Evolutionary conservation across 2,113 vertebrate genomes (phyloP).

Genomic region (Neomonachus schauinslandi): DNA sequence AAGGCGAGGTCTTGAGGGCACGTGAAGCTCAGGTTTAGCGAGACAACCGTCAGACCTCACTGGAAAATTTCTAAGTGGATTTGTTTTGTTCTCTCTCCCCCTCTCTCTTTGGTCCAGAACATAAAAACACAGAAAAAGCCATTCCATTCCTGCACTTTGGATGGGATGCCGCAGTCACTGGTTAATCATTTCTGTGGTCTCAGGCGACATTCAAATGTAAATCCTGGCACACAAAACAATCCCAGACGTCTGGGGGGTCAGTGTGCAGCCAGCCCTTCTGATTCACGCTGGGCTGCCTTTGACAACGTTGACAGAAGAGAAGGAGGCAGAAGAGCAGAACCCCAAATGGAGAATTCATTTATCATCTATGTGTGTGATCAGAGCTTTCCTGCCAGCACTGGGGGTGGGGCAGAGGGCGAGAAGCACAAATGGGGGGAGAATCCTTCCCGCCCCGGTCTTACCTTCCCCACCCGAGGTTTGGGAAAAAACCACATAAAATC

Average conservation of each 20-base stretch:
- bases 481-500: neutral
- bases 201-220: constrained; percentile 48
- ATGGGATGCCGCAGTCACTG: neutral
- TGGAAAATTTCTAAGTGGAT: neutral
- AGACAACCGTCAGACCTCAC: neutral
- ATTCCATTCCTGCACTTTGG: neutral
- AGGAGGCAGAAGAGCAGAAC: neutral
- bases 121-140: neutral
- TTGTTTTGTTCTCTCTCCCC: neutral
- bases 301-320: neutral
- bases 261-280: neutral
- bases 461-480: neutral
- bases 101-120: neutral
- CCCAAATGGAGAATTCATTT: neutral
- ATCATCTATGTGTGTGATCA: neutral
- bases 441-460: neutral
- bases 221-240: neutral
- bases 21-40: neutral
- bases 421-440: neutral
- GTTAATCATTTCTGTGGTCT: neutral
- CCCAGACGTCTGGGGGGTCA: neutral
- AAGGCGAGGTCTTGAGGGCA: neutral
- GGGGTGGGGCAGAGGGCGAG: neutral
- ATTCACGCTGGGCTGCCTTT: neutral
- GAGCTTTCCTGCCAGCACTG: neutral